Conservation (phyloP, 64 coral and sea anemone species). For the Montipora efflorescens region DNA sequence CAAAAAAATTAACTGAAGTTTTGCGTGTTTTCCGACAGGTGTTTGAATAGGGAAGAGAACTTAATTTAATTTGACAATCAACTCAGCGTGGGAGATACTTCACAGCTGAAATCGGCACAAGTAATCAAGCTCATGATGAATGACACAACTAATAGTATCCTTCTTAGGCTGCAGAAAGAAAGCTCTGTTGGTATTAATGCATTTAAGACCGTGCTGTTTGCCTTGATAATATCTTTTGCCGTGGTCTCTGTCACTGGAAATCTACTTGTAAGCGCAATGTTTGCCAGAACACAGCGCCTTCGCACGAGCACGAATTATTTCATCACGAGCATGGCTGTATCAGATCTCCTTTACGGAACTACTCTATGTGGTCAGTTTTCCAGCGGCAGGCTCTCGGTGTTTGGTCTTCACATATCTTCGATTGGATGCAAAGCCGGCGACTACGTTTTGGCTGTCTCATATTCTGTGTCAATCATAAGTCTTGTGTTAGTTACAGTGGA, state of each 20-base stretch:
- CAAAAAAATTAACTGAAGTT: too few relatives aligned
- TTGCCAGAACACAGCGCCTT: background rate
- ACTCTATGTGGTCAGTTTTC: background rate
- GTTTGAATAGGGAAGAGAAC: too few relatives aligned
- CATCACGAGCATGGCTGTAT: background rate
- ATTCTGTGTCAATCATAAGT: background rate
- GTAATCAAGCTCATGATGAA: background rate
- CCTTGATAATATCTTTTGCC: background rate
- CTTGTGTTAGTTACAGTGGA: background rate
- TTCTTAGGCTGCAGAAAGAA: background rate
- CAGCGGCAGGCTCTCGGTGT: background rate
- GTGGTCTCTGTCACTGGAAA: background rate
- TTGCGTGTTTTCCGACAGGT: too few relatives aligned
- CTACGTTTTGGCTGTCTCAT: background rate
- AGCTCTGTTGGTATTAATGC: background rate
- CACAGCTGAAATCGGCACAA: too few relatives aligned
- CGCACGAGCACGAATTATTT: background rate
- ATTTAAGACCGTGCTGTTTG: background rate
- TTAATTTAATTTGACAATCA: too few relatives aligned
- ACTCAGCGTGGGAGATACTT: too few relatives aligned
- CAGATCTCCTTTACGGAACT: background rate
- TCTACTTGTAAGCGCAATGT: background rate
- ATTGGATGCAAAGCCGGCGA: background rate
- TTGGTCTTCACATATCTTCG: background rate
- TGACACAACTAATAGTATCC: background rate